Conservation (phyloP, 2,113 vertebrate species). For the Fregetta grallaria region DNA sequence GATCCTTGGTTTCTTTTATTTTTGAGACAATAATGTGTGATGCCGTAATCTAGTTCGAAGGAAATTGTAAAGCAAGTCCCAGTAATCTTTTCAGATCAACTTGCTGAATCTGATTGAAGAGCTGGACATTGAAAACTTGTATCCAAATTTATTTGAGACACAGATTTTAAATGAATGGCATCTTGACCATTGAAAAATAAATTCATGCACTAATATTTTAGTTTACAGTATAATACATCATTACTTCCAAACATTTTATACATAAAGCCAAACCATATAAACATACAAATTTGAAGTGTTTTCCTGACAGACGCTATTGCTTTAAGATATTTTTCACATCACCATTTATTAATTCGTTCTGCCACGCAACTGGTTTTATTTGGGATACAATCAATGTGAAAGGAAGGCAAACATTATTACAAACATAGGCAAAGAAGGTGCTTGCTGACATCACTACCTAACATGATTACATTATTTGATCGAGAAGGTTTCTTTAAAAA, state of each 20-base stretch:
- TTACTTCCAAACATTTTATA: conserved; percentile 45
- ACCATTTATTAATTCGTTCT: conserved; percentile 12
- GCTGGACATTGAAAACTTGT: background rate
- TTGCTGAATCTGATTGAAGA: background rate
- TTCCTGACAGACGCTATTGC: conserved; percentile 74
- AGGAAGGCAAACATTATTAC: conserved; percentile 67
- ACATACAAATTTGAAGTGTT: conserved; percentile 60
- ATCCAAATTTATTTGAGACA: conserved; percentile 64
- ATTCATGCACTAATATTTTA: conserved; percentile 78
- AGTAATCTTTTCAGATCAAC: background rate
- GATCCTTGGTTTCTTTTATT: background rate
- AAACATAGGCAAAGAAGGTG: conserved; percentile 62
- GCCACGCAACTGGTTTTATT: conserved; percentile 36
- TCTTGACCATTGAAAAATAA: conserved; percentile 75
- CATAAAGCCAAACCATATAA: conserved; percentile 68
- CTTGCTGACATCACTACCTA: conserved; percentile 48
- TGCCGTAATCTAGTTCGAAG: background rate
- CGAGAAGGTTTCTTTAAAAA: background rate
- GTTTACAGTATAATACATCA: conserved; percentile 75
- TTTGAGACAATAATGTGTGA: background rate
- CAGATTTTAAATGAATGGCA: conserved; percentile 32
- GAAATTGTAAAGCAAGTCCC: background rate
- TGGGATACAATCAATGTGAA: conserved; percentile 47
- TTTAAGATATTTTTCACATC: conserved; percentile 58
- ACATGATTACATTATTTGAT: background rate